Evolutionary conservation across 2,113 vertebrate species (phyloP), one percentile per base, ranked within the genome.

Genomic region (Nothoprocta pentlandii): DNA sequence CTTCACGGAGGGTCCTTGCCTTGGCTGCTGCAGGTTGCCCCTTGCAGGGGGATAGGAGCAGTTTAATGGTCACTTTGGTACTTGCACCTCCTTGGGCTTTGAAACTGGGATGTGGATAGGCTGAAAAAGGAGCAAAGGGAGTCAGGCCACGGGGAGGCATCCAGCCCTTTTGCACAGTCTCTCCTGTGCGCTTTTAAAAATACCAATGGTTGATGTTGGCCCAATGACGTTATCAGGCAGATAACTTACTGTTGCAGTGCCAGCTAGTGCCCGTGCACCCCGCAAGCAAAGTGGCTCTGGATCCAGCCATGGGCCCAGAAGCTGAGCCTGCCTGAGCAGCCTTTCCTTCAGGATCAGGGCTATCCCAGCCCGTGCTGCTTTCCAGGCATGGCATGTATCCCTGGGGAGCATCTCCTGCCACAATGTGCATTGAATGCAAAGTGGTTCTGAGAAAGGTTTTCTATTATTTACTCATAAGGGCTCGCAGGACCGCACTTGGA

Each of bases 391-490:
- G 54, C 44, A 22, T 8, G 6, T 58, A 5, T 62, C 85, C 77
- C 63, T 84, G 77, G 86, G 64, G 77, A 73, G 84, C 83, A 10
- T 23, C 15, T 46, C 22, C 11, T 93, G 20, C 39, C 5, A 13
- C 34, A 5, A 2, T 1, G 21, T 5, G 39, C 28, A 61, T 16
- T 19, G 49, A 73, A 34, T 14, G 68, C 68, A 42, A 62, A 16
- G 73, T 82, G 64, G 26, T 68, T 87, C 77, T 64, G 63, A 41
- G 58, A 67, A 81, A 70, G 53, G 9, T 36, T 92, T 81, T 49
- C 64, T 69, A 51, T 87, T 80, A 80, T 66, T 95, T 95, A 88
- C 88, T 92, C 59, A 41, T 86, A 19, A 0, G 1, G 51, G 53
- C 73, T 92, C 64, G 36, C 85, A 94, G 80, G 56, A 77, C 74